Conservation (phyloP, 2,888 invertebrate genomes). For the Shargacucullia verbasci region DNA sequence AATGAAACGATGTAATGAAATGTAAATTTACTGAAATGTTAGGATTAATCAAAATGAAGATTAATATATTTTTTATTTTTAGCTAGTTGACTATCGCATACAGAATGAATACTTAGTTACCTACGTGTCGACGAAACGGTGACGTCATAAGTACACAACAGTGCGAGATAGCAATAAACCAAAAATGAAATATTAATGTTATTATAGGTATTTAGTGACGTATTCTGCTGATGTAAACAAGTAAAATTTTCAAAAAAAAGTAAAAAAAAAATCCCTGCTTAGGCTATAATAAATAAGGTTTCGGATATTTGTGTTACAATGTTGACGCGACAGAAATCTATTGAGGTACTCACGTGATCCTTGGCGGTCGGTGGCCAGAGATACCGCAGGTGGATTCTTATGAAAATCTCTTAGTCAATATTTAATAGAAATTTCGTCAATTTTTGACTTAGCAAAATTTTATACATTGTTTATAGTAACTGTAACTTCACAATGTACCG, state of each 20-base stretch:
- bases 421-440: slow-evolving; percentile 87
- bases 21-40: slow-evolving; percentile 82
- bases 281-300: slow-evolving; percentile 84
- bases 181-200: slow-evolving; percentile 87
- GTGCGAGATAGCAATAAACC: slow-evolving; percentile 88
- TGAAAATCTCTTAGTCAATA: slow-evolving; percentile 89
- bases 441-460: slow-evolving; percentile 89
- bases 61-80: slow-evolving; percentile 89
- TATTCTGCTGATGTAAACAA: slow-evolving; percentile 87
- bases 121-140: slow-evolving; percentile 66
- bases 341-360: slow-evolving; percentile 76
- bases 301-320: slow-evolving; percentile 82
- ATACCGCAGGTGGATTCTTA: slow-evolving; percentile 87
- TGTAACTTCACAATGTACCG: slow-evolving; percentile 83
- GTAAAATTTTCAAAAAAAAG: slow-evolving; percentile 84
- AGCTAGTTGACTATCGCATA: slow-evolving; percentile 87
- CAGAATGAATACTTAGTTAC: slow-evolving; percentile 80
- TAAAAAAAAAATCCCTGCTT: slow-evolving; percentile 86
- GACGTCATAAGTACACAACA: slow-evolving; percentile 73
- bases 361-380: slow-evolving; percentile 68
- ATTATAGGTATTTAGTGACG: slow-evolving; percentile 86
- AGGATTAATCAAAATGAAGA: slow-evolving; percentile 84
- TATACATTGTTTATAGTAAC: slow-evolving; percentile 87
- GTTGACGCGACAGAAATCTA: slow-evolving; percentile 80
- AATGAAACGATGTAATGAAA: slow-evolving; percentile 83